A percentile compares a stretch with the other conserved stretches of the same genome.
Conservation (phyloP, 2,113 vertebrate genomes). For the Pheucticus melanocephalus region DNA sequence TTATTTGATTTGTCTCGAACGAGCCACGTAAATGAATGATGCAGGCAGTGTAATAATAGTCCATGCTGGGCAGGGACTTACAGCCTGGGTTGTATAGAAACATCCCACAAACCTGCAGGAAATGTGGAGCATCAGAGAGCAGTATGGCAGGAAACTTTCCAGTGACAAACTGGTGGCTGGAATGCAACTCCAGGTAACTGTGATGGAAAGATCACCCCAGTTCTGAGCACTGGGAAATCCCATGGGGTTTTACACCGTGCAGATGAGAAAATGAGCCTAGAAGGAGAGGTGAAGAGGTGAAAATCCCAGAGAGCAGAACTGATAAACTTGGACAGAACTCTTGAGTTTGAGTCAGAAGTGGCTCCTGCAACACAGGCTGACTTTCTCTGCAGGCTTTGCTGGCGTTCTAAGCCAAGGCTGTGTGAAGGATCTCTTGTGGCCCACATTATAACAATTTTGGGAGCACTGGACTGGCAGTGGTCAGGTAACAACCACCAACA, state of each 20-base stretch:
- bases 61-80: not conserved
- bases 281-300: not conserved
- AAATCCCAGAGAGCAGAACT: not conserved
- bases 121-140: not conserved
- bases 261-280: not conserved
- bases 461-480: not conserved
- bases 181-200: not conserved
- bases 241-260: rapidly evolving
- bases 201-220: not conserved
- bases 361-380: not conserved
- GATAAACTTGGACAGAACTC: not conserved
- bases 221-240: not conserved
- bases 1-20: slow-evolving; percentile 17
- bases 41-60: not conserved
- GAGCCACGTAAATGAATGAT: not conserved
- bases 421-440: not conserved
- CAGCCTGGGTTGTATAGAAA: not conserved
- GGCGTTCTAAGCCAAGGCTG: not conserved
- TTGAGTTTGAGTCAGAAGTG: not conserved
- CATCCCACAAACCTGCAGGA: not conserved
- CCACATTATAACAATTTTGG: rapidly evolving
- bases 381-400: not conserved
- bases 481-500: not conserved
- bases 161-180: not conserved
- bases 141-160: not conserved